A percentile compares a stretch with the other conserved stretches of the same genome.
Evolutionary conservation across 2,113 vertebrate species (phyloP).

Genomic region (Picathartes gymnocephalus): DNA sequence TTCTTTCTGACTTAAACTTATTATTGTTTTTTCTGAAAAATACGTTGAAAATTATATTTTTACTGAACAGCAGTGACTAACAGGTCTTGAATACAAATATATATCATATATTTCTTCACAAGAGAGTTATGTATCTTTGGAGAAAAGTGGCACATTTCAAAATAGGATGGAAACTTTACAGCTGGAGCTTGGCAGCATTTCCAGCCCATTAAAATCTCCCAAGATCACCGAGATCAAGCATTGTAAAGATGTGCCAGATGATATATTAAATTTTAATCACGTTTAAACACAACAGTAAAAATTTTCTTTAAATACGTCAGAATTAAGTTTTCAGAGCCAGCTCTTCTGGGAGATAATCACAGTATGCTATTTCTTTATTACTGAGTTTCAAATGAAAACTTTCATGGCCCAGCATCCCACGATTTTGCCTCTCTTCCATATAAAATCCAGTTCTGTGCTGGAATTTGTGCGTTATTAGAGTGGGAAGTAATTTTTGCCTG

Average conservation of each 20-base stretch:
- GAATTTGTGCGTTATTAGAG: neutral
- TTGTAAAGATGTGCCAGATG: conserved; percentile 8
- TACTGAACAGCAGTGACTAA: neutral
- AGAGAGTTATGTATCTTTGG: neutral
- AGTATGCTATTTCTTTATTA: neutral
- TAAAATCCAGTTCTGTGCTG: neutral
- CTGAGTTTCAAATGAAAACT: neutral
- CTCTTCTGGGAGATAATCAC: neutral
- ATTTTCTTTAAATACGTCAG: neutral
- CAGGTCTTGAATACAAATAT: neutral
- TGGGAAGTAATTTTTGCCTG: neutral
- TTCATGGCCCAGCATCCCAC: neutral
- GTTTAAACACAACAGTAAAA: neutral
- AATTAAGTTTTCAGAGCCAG: neutral
- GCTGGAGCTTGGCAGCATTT: conserved; percentile 25
- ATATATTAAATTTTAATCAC: conserved; percentile 38
- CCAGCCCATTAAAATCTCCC: neutral
- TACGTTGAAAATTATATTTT: accelerated
- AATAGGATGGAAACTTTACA: neutral
- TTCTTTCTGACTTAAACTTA: neutral
- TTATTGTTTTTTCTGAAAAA: neutral
- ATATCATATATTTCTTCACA: neutral
- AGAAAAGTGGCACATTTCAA: neutral
- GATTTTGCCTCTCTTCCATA: neutral
- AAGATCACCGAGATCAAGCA: neutral